Evolutionary conservation across 2,797 vertebrate species (phyloP).

Genomic region (Tachyglossus aculeatus): DNA sequence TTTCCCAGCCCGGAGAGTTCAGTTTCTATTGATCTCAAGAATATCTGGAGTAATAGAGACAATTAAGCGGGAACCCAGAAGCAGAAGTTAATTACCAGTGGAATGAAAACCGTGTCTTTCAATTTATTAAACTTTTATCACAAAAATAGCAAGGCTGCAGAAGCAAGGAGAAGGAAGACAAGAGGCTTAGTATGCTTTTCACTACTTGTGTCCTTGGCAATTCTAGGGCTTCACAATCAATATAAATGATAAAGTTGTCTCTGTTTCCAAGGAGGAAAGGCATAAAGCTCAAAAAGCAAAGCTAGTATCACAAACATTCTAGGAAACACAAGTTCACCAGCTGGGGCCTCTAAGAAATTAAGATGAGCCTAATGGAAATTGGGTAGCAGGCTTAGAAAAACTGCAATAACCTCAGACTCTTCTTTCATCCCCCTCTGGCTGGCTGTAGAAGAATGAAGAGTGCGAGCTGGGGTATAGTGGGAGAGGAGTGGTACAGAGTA

Average conservation of each 20-base stretch:
- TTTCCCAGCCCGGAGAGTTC: constrained; percentile 62
- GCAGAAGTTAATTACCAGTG: constrained; percentile 70
- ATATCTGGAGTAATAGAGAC: constrained; percentile 72
- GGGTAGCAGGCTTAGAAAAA: no score
- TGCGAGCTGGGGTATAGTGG: no score
- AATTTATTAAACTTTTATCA: constrained; percentile 69
- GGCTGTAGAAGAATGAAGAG: no score
- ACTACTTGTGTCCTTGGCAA: accelerated
- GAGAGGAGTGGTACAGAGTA: no score
- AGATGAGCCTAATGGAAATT: no score
- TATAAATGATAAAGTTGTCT: not conserved
- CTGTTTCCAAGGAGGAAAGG: not conserved
- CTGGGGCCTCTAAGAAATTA: no score
- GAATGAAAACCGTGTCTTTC: constrained; percentile 65
- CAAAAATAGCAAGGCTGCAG: constrained; percentile 31
- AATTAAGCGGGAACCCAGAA: constrained; percentile 67
- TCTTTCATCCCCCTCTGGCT: no score
- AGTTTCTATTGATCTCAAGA: constrained; percentile 71
- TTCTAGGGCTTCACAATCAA: not conserved
- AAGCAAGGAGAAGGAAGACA: constrained; percentile 32
- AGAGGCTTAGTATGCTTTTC: not conserved
- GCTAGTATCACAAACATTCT: no score
- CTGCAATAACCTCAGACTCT: no score
- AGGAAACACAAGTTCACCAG: no score
- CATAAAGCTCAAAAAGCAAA: no score